Evolutionary conservation across 2,797 vertebrate species (phyloP).

Genomic region (Rhincodon typus): DNA sequence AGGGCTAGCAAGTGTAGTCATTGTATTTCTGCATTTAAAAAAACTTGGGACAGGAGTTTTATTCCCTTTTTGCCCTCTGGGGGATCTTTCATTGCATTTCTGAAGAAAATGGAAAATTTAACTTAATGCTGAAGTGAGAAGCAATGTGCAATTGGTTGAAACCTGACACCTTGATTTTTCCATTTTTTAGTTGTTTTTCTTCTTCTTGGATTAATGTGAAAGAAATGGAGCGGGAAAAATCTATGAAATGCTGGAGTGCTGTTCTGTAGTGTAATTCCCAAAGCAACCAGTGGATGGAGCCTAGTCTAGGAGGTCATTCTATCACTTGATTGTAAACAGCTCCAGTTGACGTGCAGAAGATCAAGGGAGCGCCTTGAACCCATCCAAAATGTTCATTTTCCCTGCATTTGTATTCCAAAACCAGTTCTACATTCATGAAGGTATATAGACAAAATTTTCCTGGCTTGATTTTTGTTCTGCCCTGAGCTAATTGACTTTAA

Average conservation of each 20-base stretch:
- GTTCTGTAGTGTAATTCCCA: not conserved
- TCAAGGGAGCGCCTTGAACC: too few relatives aligned
- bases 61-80: not conserved
- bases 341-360: not conserved
- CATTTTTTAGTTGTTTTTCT: not conserved
- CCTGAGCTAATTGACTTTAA: too few relatives aligned
- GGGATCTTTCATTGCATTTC: not conserved
- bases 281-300: not conserved
- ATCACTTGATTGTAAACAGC: not conserved
- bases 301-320: not conserved
- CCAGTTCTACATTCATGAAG: too few relatives aligned
- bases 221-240: not conserved
- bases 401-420: too few relatives aligned
- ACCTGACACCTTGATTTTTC: not conserved
- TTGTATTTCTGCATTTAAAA: constrained; percentile 28
- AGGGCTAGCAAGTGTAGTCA: not conserved
- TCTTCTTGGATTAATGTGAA: not conserved
- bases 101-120: constrained; percentile 11
- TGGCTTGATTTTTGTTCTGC: too few relatives aligned
- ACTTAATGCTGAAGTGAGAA: not conserved
- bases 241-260: not conserved
- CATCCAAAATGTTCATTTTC: too few relatives aligned
- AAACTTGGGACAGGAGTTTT: not conserved
- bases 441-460: too few relatives aligned
- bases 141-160: not conserved